Percentiles rank a stretch among this genome's conserved stretches.
Conservation (phyloP, 1,140 invertebrate species). For the Drosophila oshimai region DNA sequence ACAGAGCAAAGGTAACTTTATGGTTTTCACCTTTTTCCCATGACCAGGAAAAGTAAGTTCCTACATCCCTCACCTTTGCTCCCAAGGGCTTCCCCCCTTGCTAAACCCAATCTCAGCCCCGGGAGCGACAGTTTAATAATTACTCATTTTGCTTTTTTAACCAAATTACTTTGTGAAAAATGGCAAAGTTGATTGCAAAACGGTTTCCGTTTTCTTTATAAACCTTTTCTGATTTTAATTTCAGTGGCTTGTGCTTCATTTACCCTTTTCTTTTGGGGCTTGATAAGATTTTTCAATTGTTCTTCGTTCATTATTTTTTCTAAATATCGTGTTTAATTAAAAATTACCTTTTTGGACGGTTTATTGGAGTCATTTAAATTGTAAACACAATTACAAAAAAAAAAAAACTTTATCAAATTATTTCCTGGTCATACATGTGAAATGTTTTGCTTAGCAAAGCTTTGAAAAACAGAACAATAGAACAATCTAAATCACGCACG, state of each 20-base stretch:
- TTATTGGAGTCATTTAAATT: neutral
- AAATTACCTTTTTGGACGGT: neutral
- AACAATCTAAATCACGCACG: slow-evolving; percentile 16
- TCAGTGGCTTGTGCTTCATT: slow-evolving; percentile 11
- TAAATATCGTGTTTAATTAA: slow-evolving; percentile 16
- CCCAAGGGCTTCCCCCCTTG: neutral
- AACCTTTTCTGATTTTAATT: slow-evolving; percentile 9
- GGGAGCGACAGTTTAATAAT: slow-evolving; percentile 61
- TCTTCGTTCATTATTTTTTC: neutral
- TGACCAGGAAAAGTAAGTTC: slow-evolving; percentile 29
- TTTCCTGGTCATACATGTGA: neutral
- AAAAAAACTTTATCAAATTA: too few species aligned
- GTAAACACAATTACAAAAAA: neutral
- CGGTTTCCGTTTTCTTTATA: slow-evolving; percentile 15
- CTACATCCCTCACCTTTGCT: slow-evolving; percentile 17
- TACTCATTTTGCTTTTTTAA: slow-evolving; percentile 65
- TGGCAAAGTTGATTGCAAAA: slow-evolving; percentile 45
- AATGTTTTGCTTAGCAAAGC: neutral
- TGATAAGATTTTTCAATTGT: slow-evolving; percentile 28
- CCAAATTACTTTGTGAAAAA: slow-evolving; percentile 70
- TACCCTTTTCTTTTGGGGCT: slow-evolving; percentile 21
- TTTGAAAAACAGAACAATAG: neutral
- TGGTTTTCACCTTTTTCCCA: slow-evolving; percentile 31
- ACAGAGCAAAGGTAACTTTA: slow-evolving; percentile 26
- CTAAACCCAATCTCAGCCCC: slow-evolving; percentile 18